Evolutionary conservation across 1,140 invertebrate genomes (phyloP).

Genomic region (Papilio polyxenes): DNA sequence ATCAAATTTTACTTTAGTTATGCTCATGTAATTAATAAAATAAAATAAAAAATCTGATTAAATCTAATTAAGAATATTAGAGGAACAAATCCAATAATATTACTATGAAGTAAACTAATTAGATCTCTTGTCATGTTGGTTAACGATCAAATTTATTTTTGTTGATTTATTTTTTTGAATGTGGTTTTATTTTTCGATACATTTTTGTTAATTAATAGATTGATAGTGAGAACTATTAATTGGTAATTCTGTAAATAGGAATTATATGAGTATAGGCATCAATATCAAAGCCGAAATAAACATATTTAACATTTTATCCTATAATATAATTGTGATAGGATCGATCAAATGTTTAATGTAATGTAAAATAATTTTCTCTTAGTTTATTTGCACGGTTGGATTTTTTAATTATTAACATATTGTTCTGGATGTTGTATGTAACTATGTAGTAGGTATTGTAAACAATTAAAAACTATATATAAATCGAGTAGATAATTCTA

Average conservation of each 20-base stretch:
- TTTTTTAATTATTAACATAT: conserved; percentile 79
- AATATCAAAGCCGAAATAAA: background rate
- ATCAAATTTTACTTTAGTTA: conserved; percentile 34
- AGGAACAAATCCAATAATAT: conserved; percentile 20
- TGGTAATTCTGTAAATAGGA: background rate
- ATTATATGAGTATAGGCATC: background rate
- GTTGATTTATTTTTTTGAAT: background rate
- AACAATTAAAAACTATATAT: conserved; percentile 69
- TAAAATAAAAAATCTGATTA: conserved; percentile 19
- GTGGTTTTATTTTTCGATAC: conserved; percentile 11
- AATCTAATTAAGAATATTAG: background rate
- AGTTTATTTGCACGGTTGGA: conserved; percentile 72
- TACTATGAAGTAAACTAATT: background rate
- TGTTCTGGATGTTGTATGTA: conserved; percentile 78
- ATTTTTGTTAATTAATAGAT: conserved; percentile 41
- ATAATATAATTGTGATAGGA: conserved; percentile 71
- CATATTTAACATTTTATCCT: conserved; percentile 71
- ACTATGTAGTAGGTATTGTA: conserved; percentile 72
- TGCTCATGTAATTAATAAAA: conserved; percentile 30
- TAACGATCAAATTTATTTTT: conserved; percentile 19
- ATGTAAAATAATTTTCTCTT: conserved; percentile 66
- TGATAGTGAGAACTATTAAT: background rate
- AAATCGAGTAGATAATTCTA: conserved; percentile 71
- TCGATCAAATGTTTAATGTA: conserved; percentile 59
- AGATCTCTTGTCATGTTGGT: background rate